Percentiles rank a stretch among this genome's conserved stretches.
Conservation (phyloP, 2,888 invertebrate genomes). For the Ochropacha duplaris region DNA sequence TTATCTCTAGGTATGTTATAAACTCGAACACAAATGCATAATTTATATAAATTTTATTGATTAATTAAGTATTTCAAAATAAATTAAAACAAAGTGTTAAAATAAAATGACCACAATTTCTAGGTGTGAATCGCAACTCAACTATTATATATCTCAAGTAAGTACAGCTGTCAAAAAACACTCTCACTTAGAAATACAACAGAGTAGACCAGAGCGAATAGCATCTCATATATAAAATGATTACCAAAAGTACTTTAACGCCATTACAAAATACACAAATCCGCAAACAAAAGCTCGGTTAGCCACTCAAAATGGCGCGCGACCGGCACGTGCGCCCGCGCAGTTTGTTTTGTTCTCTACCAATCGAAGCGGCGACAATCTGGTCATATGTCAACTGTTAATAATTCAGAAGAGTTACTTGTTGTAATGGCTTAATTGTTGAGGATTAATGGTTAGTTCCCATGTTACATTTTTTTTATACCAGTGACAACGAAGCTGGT, state of each 20-base stretch:
- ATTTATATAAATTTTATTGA: too few relatives aligned
- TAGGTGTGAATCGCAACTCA: too few relatives aligned
- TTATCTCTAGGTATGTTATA: too few relatives aligned
- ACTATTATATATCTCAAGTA: too few relatives aligned
- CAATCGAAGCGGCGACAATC: slow-evolving; percentile 3
- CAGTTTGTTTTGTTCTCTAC: slow-evolving; percentile 12
- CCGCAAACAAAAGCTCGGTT: slow-evolving; percentile 10
- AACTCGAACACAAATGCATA: too few relatives aligned
- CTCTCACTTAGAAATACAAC: too few relatives aligned
- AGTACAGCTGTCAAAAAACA: too few relatives aligned
- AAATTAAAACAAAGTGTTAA: too few relatives aligned
- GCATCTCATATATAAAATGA: background rate
- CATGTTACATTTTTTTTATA: background rate
- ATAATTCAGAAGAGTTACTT: background rate
- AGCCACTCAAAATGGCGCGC: slow-evolving; percentile 25
- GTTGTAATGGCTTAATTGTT: background rate
- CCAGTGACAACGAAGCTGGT: too few relatives aligned
- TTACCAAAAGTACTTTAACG: background rate
- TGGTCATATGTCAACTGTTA: slow-evolving; percentile 1
- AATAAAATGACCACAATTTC: too few relatives aligned
- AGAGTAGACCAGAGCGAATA: too few relatives aligned
- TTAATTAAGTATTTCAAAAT: too few relatives aligned
- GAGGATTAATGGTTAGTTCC: background rate
- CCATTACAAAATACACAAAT: background rate
- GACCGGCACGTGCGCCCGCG: slow-evolving; percentile 28